Conservation (phyloP, 1,140 invertebrate genomes). For the Dufourea novaeangliae region DNA sequence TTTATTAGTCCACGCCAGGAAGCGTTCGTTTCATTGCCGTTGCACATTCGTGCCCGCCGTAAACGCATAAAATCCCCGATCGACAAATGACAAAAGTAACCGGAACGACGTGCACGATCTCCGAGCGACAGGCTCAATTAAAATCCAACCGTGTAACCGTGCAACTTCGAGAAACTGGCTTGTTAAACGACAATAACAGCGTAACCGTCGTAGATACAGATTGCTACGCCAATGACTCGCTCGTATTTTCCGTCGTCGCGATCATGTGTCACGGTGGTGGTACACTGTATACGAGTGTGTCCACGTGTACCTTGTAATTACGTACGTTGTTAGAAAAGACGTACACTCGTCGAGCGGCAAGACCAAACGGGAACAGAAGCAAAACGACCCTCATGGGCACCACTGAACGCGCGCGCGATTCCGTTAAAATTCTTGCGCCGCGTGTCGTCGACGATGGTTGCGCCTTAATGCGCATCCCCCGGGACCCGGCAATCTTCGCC, state of each 20-base stretch:
- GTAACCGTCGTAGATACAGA: background rate
- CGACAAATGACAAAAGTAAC: too few relatives aligned
- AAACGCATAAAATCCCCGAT: too few relatives aligned
- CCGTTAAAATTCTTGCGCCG: conserved; percentile 32
- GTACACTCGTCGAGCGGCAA: conserved; percentile 17
- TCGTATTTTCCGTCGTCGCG: conserved; percentile 20
- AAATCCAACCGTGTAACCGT: too few relatives aligned
- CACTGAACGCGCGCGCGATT: background rate
- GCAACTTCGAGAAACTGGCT: background rate
- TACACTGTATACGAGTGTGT: background rate
- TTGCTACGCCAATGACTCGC: background rate
- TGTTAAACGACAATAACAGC: background rate
- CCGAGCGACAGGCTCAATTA: too few relatives aligned
- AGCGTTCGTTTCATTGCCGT: too few relatives aligned
- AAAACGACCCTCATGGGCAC: background rate
- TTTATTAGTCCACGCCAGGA: too few relatives aligned
- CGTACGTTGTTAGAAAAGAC: conserved; percentile 28
- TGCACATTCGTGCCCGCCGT: too few relatives aligned
- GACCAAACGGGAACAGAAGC: conserved; percentile 19
- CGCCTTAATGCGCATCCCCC: conserved; percentile 1
- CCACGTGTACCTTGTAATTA: conserved; percentile 27
- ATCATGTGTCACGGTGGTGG: conserved; percentile 10
- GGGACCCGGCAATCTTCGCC: background rate
- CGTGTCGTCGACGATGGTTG: conserved; percentile 21
- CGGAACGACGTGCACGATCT: too few relatives aligned